A percentile compares a stretch with the other conserved stretches of the same genome.
These are phyloP conservation scores for Rhabdomys dilectus DNA, from an alignment of 2,113 vertebrate genomes.

Conservation along the genomic window DNA sequence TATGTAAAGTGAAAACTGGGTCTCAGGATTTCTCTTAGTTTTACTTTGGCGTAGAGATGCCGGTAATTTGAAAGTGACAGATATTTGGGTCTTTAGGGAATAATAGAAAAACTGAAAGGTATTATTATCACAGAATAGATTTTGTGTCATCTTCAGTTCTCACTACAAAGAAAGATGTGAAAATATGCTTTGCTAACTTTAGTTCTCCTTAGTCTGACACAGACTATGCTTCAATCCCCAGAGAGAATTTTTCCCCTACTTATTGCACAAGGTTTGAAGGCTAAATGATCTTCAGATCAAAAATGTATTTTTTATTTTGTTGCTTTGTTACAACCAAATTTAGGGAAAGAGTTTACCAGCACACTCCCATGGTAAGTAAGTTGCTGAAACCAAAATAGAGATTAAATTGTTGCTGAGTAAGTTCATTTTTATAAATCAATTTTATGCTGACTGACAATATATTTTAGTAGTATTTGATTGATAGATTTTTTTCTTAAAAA, in stretches of 20 bases:
- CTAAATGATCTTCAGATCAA: conserved; percentile 19
- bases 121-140: conserved; percentile 72
- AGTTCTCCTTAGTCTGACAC: neutral
- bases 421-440: conserved; percentile 65
- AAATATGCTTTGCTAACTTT: conserved; percentile 58
- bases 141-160: conserved; percentile 69
- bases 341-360: conserved; percentile 27
- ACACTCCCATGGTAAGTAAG: neutral
- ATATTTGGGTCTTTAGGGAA: conserved; percentile 66
- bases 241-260: conserved; percentile 8
- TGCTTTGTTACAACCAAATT: neutral
- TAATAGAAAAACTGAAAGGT: conserved; percentile 66
- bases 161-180: conserved; percentile 71
- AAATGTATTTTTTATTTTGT: conserved; percentile 44
- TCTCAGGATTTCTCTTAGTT: conserved; percentile 49
- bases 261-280: conserved; percentile 31
- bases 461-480: conserved; percentile 60
- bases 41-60: conserved; percentile 60
- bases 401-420: conserved; percentile 45
- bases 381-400: conserved; percentile 32
- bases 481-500: neutral
- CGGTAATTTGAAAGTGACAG: conserved; percentile 65
- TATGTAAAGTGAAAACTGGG: conserved; percentile 57
- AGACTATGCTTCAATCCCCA: conserved; percentile 23
- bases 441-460: conserved; percentile 54